Percentiles rank a stretch among this genome's conserved stretches.
Conservation (phyloP, 92 coral and sea anemone species). For the Isaurus tuberculatus region DNA sequence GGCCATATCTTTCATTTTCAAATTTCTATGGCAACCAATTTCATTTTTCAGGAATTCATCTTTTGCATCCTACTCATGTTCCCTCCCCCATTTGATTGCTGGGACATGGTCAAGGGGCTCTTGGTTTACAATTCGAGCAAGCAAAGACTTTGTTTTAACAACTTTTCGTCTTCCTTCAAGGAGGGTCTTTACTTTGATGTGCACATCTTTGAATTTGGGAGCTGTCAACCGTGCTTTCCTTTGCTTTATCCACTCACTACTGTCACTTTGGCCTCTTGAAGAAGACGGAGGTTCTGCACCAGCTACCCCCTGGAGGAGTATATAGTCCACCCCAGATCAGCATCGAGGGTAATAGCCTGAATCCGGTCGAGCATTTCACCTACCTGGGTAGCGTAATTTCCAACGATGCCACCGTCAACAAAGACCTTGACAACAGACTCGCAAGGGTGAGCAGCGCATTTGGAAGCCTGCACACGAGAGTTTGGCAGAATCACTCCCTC, state of each 20-base stretch:
- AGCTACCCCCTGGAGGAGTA: too few relatives aligned
- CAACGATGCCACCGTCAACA: too few relatives aligned
- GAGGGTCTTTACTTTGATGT: conserved; percentile 38
- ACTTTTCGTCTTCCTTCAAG: conserved; percentile 20
- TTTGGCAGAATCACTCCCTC: too few relatives aligned
- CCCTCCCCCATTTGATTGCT: conserved; percentile 59
- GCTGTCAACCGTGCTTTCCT: conserved; percentile 46
- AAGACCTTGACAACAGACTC: too few relatives aligned
- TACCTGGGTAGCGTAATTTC: too few relatives aligned
- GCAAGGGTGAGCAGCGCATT: too few relatives aligned
- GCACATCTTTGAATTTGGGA: conserved; percentile 60
- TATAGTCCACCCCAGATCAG: too few relatives aligned
- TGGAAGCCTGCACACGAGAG: too few relatives aligned
- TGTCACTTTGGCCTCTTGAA: conserved; percentile 21
- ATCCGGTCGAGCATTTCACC: too few relatives aligned
- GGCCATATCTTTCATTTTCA: conserved; percentile 47
- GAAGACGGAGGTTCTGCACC: too few relatives aligned
- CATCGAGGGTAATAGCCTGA: too few relatives aligned
- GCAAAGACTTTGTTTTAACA: conserved; percentile 41
- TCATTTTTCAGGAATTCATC: conserved; percentile 40
- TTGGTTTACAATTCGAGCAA: conserved; percentile 47
- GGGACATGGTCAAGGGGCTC: conserved; percentile 53
- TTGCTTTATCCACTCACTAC: conserved; percentile 34
- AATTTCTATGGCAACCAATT: conserved; percentile 37
- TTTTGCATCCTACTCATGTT: conserved; percentile 55